These are phyloP conservation scores for Cynopterus sphinx DNA, from an alignment of 2,797 vertebrate species.

Conservation along the genomic window DNA sequence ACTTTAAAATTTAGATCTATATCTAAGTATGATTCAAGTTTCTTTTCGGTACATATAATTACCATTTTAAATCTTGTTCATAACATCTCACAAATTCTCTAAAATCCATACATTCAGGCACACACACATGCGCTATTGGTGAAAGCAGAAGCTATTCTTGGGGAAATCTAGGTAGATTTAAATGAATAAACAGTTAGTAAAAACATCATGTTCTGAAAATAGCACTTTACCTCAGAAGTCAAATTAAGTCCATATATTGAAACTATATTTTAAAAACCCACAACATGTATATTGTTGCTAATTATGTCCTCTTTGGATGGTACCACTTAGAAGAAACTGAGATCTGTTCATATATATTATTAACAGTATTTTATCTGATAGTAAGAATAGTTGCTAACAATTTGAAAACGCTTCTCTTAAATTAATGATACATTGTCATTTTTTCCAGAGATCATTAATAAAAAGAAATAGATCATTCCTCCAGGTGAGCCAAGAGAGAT, in stretches of 20 bases:
- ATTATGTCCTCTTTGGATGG: background rate
- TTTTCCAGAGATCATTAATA: background rate
- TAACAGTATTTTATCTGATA: background rate
- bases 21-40: background rate
- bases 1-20: background rate
- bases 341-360: background rate
- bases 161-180: background rate
- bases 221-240: background rate
- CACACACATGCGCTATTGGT: background rate
- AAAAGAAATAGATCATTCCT: background rate
- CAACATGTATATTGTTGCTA: background rate
- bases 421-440: background rate
- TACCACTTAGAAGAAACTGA: background rate
- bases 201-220: background rate
- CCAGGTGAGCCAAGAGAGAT: background rate
- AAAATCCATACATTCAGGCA: background rate
- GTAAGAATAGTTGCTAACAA: background rate
- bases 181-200: background rate
- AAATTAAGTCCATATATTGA: background rate
- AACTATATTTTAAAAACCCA: background rate
- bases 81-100: background rate
- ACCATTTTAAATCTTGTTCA: background rate
- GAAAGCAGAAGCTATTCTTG: background rate
- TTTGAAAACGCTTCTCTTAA: background rate
- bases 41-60: background rate